Conservation (phyloP, 2,113 vertebrate genomes). For the Hippolais icterina region DNA sequence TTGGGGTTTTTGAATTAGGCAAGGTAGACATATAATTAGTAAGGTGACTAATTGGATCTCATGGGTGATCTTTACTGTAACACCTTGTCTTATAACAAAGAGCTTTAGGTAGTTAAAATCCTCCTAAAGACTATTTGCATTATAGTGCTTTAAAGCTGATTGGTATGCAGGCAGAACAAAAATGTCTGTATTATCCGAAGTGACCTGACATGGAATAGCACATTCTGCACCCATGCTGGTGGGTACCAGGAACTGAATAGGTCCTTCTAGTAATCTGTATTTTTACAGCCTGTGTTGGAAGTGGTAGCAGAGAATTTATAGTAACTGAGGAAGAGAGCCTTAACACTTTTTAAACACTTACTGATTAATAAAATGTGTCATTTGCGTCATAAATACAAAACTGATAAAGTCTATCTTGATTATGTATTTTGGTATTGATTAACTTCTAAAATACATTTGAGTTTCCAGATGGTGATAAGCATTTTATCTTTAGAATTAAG, state of each 20-base stretch:
- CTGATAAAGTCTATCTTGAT: not conserved
- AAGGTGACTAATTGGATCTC: conserved; percentile 3
- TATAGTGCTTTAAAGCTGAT: not conserved
- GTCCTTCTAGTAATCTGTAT: not conserved
- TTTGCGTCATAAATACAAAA: conserved; percentile 24
- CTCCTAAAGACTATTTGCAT: not conserved
- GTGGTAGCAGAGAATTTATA: conserved; percentile 3
- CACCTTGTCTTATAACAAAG: conserved; percentile 33
- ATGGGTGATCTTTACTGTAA: not conserved
- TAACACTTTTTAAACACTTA: conserved; percentile 8
- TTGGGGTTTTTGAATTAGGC: conserved; percentile 27
- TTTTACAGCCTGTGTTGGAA: conserved; percentile 15
- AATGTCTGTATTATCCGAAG: conserved; percentile 1
- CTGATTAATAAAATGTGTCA: conserved; percentile 35
- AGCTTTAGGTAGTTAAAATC: conserved; percentile 33
- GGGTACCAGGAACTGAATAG: not conserved
- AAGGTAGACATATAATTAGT: conserved; percentile 9
- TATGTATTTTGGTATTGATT: conserved; percentile 21
- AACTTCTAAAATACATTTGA: not conserved
- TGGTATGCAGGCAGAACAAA: not conserved
- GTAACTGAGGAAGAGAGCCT: conserved; percentile 1
- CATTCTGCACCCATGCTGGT: not conserved
- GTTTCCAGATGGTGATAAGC: not conserved
- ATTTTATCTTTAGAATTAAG: not conserved
- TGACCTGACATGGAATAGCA: not conserved